A percentile compares a stretch with the other conserved stretches of the same genome.
phyloP scores from a whole-genome alignment of 2,888 invertebrate species.

The Aphrophora alni region DNA sequence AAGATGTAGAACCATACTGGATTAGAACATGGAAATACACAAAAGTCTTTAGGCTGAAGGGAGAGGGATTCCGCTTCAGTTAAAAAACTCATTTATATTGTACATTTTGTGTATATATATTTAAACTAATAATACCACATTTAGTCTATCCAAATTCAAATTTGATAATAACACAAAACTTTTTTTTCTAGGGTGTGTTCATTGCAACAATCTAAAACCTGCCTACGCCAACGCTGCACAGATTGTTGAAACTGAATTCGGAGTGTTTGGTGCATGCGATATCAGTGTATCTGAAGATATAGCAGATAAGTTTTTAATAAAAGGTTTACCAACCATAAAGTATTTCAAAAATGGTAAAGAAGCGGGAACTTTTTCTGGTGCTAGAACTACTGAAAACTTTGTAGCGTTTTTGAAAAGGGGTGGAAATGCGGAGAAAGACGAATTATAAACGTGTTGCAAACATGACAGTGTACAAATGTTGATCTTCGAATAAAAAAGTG shows the following conservation, averaged over 20 bases:
- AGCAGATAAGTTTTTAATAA: neutral
- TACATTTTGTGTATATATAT: no score
- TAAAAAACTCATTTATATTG: no score
- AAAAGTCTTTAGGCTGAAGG: no score
- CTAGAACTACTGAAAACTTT: neutral
- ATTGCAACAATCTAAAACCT: constrained; percentile 88
- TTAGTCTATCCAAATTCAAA: no score
- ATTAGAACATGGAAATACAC: no score
- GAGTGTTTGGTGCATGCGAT: neutral
- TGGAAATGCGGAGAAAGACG: neutral
- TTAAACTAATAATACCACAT: no score
- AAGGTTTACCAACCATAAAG: neutral
- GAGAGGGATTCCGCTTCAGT: no score
- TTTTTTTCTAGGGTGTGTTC: constrained; percentile 73
- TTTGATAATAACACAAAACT: neutral
- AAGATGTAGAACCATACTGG: no score
- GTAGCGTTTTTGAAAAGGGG: neutral
- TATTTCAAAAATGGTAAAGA: neutral
- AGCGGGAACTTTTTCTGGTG: neutral
- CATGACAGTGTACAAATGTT: neutral
- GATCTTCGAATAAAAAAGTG: neutral
- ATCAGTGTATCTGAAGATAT: neutral
- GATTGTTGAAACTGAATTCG: constrained; percentile 39
- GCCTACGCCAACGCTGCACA: constrained; percentile 83
- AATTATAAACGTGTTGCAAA: neutral